These are phyloP conservation scores for Dendropsophus ebraccatus DNA, from an alignment of 2,113 vertebrate species.

Conservation along the genomic window DNA sequence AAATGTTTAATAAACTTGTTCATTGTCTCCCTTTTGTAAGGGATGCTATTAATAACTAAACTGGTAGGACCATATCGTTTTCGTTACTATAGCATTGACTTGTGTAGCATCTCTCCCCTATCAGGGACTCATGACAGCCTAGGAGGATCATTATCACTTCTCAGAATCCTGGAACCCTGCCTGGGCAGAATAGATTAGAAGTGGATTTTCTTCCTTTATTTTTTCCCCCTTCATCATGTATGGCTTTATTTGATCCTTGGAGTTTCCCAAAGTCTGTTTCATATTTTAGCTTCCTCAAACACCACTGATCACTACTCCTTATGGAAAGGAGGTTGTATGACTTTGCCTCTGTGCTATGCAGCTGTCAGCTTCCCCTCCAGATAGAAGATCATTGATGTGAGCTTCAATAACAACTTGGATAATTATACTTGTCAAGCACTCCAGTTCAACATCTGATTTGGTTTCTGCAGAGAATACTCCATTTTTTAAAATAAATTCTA, in stretches of 20 bases:
- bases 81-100: slow-evolving; percentile 76
- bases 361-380: slow-evolving; percentile 53
- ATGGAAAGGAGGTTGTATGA: slow-evolving; percentile 35
- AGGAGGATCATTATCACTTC: slow-evolving; percentile 52
- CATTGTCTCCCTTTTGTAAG: slow-evolving; percentile 61
- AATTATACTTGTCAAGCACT: slow-evolving; percentile 25
- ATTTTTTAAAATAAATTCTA: not conserved
- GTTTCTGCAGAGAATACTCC: not conserved
- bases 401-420: slow-evolving; percentile 18
- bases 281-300: slow-evolving; percentile 2
- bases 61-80: slow-evolving; percentile 71
- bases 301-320: not conserved
- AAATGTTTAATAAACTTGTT: slow-evolving; percentile 74
- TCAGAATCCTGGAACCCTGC: slow-evolving; percentile 52
- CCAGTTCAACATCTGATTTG: not conserved
- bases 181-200: slow-evolving; percentile 1
- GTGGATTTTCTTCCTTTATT: slow-evolving; percentile 11
- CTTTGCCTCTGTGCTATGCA: slow-evolving; percentile 30
- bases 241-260: not conserved
- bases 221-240: not conserved
- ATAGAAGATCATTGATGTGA: slow-evolving; percentile 47
- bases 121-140: slow-evolving; percentile 58
- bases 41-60: slow-evolving; percentile 67
- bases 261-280: slow-evolving; percentile 7
- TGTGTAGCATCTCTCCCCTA: slow-evolving; percentile 61